A percentile compares a stretch with the other conserved stretches of the same genome.
phyloP scores from a whole-genome alignment of 2,797 vertebrate species.

The Chaenodraco wilsoni region DNA sequence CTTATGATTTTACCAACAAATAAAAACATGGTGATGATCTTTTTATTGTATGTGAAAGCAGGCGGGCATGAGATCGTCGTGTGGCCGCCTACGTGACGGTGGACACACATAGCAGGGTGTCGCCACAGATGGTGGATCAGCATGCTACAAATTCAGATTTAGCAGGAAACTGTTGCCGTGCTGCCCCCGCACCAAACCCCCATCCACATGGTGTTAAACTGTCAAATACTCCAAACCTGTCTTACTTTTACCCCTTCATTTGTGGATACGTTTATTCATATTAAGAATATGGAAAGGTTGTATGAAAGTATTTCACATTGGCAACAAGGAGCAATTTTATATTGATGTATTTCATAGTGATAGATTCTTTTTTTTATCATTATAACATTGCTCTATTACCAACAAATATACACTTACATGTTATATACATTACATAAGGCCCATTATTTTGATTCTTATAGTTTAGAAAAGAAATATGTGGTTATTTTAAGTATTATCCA shows the following conservation, averaged over 20 bases:
- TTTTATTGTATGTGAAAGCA: conserved; percentile 23
- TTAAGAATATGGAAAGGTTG: not conserved
- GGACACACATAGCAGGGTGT: conserved; percentile 52
- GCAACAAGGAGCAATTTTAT: not conserved
- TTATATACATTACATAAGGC: not conserved
- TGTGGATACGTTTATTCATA: conserved; percentile 2
- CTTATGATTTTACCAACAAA: not conserved
- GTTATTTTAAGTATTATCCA: not conserved
- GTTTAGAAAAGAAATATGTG: not conserved
- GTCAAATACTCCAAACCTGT: conserved; percentile 22
- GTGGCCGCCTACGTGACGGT: conserved; percentile 53
- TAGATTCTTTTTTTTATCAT: no score
- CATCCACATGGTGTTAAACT: conserved; percentile 36
- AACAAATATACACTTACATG: not conserved
- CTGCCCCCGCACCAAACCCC: conserved; percentile 66
- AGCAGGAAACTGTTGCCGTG: conserved; percentile 49
- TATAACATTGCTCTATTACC: not conserved
- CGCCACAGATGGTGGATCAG: conserved; percentile 75
- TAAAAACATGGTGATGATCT: not conserved
- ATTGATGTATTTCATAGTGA: not conserved
- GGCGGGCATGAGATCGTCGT: conserved; percentile 41
- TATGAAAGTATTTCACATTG: not conserved
- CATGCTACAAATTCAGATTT: conserved; percentile 62
- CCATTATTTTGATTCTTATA: not conserved
- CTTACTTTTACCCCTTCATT: conserved; percentile 3